Conservation (phyloP, 2,797 vertebrate species). For the Coccyzus lansbergi region DNA sequence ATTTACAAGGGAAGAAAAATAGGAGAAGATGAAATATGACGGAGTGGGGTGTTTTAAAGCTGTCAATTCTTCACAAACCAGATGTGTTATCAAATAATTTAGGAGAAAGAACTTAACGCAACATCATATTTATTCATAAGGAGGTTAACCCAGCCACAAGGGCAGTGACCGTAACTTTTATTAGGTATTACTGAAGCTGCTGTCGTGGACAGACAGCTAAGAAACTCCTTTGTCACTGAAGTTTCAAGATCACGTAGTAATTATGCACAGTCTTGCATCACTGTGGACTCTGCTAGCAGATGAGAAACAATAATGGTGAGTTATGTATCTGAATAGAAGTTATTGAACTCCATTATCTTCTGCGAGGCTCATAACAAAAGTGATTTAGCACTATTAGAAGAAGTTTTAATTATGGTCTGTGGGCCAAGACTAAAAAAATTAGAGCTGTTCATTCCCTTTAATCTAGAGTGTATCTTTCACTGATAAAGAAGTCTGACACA, state of each 20-base stretch:
- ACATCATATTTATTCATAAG: not conserved
- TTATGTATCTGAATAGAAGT: not conserved
- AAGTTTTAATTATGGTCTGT: not conserved
- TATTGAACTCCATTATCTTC: not conserved
- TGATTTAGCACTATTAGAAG: slow-evolving; percentile 16
- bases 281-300: not conserved
- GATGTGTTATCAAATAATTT: not conserved
- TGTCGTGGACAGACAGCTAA: not conserved
- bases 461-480: not conserved
- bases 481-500: not conserved
- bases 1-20: not conserved
- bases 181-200: not conserved
- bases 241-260: not conserved
- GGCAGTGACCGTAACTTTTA: not conserved
- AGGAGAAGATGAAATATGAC: not conserved
- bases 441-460: not conserved
- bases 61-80: not conserved
- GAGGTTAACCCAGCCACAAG: not conserved
- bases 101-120: not conserved
- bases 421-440: not conserved
- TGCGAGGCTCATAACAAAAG: not conserved
- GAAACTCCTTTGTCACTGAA: not conserved
- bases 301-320: not conserved
- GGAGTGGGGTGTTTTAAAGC: not conserved
- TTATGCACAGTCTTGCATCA: not conserved